Conservation (phyloP, 2,113 vertebrate species). For the Stigmatopora argus region DNA sequence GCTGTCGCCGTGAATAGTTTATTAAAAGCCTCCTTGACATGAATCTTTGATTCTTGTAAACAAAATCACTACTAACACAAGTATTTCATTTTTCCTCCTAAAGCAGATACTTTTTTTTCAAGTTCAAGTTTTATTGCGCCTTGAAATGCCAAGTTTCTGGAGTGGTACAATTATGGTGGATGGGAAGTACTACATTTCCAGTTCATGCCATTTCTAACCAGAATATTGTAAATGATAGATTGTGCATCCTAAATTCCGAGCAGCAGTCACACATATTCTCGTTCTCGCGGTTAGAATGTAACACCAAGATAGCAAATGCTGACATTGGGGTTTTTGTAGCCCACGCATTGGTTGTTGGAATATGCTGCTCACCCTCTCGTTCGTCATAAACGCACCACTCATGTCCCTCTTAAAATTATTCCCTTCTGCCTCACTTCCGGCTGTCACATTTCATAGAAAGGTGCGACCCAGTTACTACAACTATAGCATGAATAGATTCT, state of each 20-base stretch:
- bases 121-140: slow-evolving; percentile 29
- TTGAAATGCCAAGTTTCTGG: slow-evolving; percentile 29
- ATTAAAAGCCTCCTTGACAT: slow-evolving; percentile 27
- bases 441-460: slow-evolving; percentile 49
- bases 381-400: slow-evolving; percentile 12
- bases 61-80: slow-evolving; percentile 3
- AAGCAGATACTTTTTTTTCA: slow-evolving; percentile 43
- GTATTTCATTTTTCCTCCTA: slow-evolving; percentile 1
- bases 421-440: slow-evolving; percentile 27
- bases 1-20: slow-evolving; percentile 23
- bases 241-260: slow-evolving; percentile 6
- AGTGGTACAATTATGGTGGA: slow-evolving; percentile 8
- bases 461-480: slow-evolving; percentile 19
- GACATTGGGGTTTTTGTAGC: slow-evolving; percentile 10
- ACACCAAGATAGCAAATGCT: slow-evolving; percentile 31
- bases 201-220: slow-evolving; percentile 23
- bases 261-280: not conserved
- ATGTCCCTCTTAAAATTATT: not conserved
- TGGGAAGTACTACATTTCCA: slow-evolving; percentile 9
- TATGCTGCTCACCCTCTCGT: slow-evolving; percentile 7
- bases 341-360: slow-evolving; percentile 7
- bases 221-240: slow-evolving; percentile 30
- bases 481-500: not conserved
- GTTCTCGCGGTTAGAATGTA: slow-evolving; percentile 42
- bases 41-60: slow-evolving; percentile 37